Evolutionary conservation across 2,888 invertebrate genomes (phyloP).

Genomic region (Agrochola circellaris): DNA sequence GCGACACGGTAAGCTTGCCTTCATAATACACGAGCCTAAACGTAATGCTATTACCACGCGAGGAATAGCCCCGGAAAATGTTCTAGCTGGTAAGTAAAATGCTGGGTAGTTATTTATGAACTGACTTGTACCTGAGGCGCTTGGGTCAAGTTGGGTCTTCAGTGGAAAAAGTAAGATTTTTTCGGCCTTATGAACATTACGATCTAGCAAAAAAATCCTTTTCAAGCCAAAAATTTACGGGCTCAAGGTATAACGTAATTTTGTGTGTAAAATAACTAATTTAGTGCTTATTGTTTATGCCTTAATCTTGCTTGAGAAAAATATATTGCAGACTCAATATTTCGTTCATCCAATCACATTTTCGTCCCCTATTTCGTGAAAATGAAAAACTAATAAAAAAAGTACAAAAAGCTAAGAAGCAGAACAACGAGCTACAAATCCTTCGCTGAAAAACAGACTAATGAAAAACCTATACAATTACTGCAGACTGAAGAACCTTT

Average conservation of each 20-base stretch:
- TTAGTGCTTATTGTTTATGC: constrained; percentile 5
- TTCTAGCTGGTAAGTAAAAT: constrained; percentile 32
- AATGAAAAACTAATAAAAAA: constrained; percentile 7
- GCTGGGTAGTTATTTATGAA: constrained; percentile 42
- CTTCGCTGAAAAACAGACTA: constrained; percentile 26
- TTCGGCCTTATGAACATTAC: constrained; percentile 1
- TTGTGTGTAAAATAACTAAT: not conserved
- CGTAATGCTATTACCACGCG: constrained; percentile 41
- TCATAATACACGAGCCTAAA: constrained; percentile 53
- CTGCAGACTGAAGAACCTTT: constrained; percentile 18
- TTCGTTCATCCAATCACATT: constrained; percentile 13
- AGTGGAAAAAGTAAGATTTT: not conserved
- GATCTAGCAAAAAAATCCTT: not conserved
- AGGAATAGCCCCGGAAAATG: constrained; percentile 27
- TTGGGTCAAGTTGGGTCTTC: not conserved
- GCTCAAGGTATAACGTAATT: not conserved
- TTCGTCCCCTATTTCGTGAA: constrained; percentile 29
- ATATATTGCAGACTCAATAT: constrained; percentile 6
- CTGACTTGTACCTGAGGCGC: constrained; percentile 20
- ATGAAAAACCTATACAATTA: constrained; percentile 51
- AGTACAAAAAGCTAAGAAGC: constrained; percentile 15
- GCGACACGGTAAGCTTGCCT: constrained; percentile 51
- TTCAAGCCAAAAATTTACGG: not conserved
- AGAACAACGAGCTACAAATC: constrained; percentile 19
- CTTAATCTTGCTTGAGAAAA: constrained; percentile 9